Percentiles rank a stretch among this genome's conserved stretches.
Evolutionary conservation across 1,140 invertebrate genomes (phyloP).

Genomic region (Lucilia sericata): DNA sequence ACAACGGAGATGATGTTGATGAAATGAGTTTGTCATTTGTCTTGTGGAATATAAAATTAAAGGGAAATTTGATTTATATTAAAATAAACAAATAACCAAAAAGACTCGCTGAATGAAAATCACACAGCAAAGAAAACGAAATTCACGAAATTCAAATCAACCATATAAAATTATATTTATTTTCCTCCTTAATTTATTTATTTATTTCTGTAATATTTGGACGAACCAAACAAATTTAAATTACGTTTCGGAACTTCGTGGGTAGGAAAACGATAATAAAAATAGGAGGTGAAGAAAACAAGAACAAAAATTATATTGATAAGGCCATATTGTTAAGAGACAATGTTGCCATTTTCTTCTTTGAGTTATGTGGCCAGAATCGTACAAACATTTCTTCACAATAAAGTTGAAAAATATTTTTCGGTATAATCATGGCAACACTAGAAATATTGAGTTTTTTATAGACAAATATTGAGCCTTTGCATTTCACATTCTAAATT

Average conservation of each 20-base stretch:
- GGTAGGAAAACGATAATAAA: not conserved
- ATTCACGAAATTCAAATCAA: not conserved
- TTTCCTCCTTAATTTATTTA: not conserved
- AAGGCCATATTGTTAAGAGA: not conserved
- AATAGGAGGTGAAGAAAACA: not conserved
- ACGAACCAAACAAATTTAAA: not conserved
- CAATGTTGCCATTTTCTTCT: not conserved
- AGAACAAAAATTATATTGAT: slow-evolving; percentile 12
- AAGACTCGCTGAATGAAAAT: not conserved
- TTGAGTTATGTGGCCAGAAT: too few relatives aligned
- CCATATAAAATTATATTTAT: not conserved
- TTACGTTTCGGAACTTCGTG: not conserved
- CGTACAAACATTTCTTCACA: too few relatives aligned
- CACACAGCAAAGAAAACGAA: not conserved
- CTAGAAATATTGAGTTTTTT: not conserved
- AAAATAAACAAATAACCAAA: slow-evolving; percentile 29
- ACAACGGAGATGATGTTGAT: not conserved
- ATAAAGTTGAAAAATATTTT: too few relatives aligned
- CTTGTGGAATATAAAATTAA: slow-evolving; percentile 34
- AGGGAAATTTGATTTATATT: slow-evolving; percentile 35
- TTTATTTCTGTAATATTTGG: not conserved
- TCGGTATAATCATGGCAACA: not conserved
- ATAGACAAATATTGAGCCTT: not conserved
- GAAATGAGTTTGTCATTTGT: not conserved
- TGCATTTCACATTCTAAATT: not conserved